A percentile compares a stretch with the other conserved stretches of the same genome.
phyloP scores from a whole-genome alignment of 1,140 invertebrate genomes.

The Eriosoma lanigerum region DNA sequence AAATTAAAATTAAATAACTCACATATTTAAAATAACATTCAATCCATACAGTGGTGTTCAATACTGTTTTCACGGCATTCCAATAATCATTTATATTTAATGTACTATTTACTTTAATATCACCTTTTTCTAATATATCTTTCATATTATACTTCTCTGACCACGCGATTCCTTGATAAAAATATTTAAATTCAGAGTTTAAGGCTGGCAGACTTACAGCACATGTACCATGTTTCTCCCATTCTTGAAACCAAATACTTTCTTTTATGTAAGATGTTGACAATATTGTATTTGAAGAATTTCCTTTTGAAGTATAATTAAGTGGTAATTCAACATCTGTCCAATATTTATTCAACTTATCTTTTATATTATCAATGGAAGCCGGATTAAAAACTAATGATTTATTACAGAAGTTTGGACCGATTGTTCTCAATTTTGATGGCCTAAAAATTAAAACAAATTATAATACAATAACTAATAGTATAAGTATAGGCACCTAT shows the following conservation, averaged over 20 bases:
- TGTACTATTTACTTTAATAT: constrained; percentile 27
- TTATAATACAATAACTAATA: too few species aligned
- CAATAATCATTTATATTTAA: constrained; percentile 37
- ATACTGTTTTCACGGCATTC: constrained; percentile 7
- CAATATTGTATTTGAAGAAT: background rate
- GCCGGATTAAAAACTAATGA: constrained; percentile 58
- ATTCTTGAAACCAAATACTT: constrained; percentile 79
- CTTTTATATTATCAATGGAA: constrained; percentile 65
- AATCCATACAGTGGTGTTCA: constrained; percentile 18
- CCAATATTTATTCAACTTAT: constrained; percentile 69
- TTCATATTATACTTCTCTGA: constrained; percentile 26
- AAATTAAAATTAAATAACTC: constrained; percentile 6
- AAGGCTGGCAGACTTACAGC: constrained; percentile 66
- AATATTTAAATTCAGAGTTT: constrained; percentile 73
- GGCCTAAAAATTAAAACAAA: constrained; percentile 43
- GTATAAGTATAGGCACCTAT: too few species aligned
- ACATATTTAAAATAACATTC: constrained; percentile 1
- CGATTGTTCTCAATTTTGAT: constrained; percentile 16
- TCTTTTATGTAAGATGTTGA: constrained; percentile 55
- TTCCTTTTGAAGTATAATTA: background rate
- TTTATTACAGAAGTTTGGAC: constrained; percentile 65
- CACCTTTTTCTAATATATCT: constrained; percentile 21
- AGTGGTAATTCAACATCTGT: constrained; percentile 55
- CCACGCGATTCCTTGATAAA: constrained; percentile 69
- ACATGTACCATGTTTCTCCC: constrained; percentile 83